A percentile compares a stretch with the other conserved stretches of the same genome.
These are phyloP conservation scores for Invenusta paracnida DNA, from an alignment of 2,888 invertebrate genomes.

Conservation along the genomic window DNA sequence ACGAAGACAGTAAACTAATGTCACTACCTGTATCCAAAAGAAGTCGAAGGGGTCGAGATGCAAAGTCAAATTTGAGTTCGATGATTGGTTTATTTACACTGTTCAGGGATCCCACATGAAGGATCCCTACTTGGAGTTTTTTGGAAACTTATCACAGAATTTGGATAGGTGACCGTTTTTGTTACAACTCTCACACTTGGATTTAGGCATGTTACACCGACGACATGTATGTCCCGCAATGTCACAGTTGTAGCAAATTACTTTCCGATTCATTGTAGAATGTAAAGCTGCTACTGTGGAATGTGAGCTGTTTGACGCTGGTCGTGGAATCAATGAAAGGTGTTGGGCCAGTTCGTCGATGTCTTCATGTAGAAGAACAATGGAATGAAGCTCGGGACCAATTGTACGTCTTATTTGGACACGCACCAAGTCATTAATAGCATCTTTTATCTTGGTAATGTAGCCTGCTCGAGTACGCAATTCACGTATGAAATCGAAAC, in stretches of 20 bases:
- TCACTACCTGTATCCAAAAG: no score
- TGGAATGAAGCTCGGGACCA: neutral
- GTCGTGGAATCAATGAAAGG: neutral
- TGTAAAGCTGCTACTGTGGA: neutral
- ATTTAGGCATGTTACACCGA: neutral
- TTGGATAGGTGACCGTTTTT: neutral
- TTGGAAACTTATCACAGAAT: no score
- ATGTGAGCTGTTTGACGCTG: neutral
- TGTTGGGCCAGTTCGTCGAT: neutral
- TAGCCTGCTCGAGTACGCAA: no score
- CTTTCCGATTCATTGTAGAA: neutral
- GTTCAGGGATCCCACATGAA: no score
- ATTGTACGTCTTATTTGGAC: neutral
- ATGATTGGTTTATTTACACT: no score
- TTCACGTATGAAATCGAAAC: no score
- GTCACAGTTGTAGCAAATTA: conserved; percentile 12
- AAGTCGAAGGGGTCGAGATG: no score
- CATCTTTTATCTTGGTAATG: neutral
- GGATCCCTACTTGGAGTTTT: no score
- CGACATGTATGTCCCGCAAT: neutral
- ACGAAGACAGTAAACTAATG: no score
- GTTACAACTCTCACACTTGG: neutral
- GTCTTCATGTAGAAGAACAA: neutral
- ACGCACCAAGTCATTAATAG: neutral
- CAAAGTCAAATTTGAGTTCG: no score